Conservation (phyloP, 2,888 invertebrate species). For the Byasa hedistus region DNA sequence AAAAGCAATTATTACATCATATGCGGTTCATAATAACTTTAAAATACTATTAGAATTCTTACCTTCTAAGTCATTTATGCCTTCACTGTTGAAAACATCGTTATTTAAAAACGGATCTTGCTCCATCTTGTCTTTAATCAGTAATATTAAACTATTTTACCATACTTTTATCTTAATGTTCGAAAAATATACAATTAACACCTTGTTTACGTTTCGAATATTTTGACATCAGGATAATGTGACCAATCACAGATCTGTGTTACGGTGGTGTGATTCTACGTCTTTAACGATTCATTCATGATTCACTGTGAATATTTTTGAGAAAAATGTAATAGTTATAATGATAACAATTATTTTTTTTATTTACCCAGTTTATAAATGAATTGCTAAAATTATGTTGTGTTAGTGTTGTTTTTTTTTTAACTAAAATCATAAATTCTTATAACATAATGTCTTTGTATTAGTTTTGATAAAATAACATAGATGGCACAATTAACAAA, state of each 20-base stretch:
- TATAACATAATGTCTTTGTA: neutral
- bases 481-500: neutral
- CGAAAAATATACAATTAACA: slow-evolving; percentile 32
- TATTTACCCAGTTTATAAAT: too few species aligned
- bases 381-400: neutral
- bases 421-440: neutral
- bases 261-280: slow-evolving; percentile 82
- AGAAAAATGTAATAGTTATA: too few species aligned
- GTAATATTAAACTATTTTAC: slow-evolving; percentile 15
- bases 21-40: slow-evolving; percentile 19
- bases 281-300: slow-evolving; percentile 40
- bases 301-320: slow-evolving; percentile 19
- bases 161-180: slow-evolving; percentile 16
- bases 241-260: slow-evolving; percentile 78
- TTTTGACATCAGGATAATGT: slow-evolving; percentile 61
- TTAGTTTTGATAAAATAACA: neutral
- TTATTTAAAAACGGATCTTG: slow-evolving; percentile 64
- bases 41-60: neutral
- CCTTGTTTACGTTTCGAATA: slow-evolving; percentile 65
- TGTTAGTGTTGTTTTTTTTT: neutral
- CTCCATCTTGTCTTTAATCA: slow-evolving; percentile 49
- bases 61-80: slow-evolving; percentile 86
- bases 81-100: slow-evolving; percentile 83
- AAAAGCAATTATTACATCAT: slow-evolving; percentile 43
- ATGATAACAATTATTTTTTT: too few species aligned